A percentile compares a stretch with the other conserved stretches of the same genome.
phyloP scores from a whole-genome alignment of 1,140 invertebrate species.

The Archegozetes longisetosus region DNA sequence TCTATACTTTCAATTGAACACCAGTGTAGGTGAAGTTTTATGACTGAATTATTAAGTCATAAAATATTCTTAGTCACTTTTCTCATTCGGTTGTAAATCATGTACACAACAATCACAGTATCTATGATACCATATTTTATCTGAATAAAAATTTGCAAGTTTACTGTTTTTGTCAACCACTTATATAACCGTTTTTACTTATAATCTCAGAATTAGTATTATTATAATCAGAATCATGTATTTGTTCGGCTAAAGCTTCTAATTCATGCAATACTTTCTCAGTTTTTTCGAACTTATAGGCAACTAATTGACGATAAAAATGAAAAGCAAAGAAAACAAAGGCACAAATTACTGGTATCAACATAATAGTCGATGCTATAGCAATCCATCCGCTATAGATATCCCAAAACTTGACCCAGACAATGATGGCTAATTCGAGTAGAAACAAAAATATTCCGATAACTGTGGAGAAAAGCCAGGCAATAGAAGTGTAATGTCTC shows the following conservation, averaged over 20 bases:
- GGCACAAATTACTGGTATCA: slow-evolving; percentile 74
- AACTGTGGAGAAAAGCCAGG: slow-evolving; percentile 91
- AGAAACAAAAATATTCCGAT: slow-evolving; percentile 83
- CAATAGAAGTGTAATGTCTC: slow-evolving; percentile 68
- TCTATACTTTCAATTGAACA: no score
- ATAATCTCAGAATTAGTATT: not conserved
- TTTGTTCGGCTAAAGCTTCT: slow-evolving; percentile 64
- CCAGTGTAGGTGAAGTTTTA: no score
- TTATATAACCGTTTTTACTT: not conserved
- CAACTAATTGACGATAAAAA: slow-evolving; percentile 78
- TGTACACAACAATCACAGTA: no score
- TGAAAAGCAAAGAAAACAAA: slow-evolving; percentile 82
- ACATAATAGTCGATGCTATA: slow-evolving; percentile 44
- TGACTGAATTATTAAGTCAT: no score
- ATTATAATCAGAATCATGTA: slow-evolving; percentile 57
- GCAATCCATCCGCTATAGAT: slow-evolving; percentile 21
- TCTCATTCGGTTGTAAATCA: no score
- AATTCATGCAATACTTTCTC: slow-evolving; percentile 64
- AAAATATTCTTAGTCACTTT: no score
- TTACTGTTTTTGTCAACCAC: not conserved
- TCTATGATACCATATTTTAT: no score
- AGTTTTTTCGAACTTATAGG: slow-evolving; percentile 73
- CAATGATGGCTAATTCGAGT: slow-evolving; percentile 82
- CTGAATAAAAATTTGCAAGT: no score
- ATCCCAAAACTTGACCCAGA: slow-evolving; percentile 43